Conservation (phyloP, 2,797 vertebrate genomes). For the Bryconaethiops microstoma region DNA sequence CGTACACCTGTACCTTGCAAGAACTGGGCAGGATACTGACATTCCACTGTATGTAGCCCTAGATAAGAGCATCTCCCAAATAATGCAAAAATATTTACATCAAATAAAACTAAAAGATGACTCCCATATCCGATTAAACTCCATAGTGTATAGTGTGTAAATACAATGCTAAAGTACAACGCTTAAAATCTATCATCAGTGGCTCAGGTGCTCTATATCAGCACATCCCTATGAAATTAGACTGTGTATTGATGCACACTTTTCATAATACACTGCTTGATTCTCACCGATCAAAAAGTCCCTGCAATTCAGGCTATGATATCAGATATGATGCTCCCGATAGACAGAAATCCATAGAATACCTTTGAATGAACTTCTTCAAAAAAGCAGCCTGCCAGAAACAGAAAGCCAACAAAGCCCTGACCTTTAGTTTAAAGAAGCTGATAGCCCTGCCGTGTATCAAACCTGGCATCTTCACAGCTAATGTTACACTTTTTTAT, state of each 20-base stretch:
- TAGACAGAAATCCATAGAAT: neutral
- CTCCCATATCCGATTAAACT: neutral
- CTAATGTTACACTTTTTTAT: neutral
- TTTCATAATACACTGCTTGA: too few relatives aligned
- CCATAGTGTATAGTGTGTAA: neutral
- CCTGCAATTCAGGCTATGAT: neutral
- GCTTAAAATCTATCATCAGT: too few relatives aligned
- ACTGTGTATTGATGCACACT: too few relatives aligned
- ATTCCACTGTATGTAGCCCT: too few relatives aligned
- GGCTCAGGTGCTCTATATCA: too few relatives aligned
- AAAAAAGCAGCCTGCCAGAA: neutral
- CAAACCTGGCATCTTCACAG: conserved; percentile 1
- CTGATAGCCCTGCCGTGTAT: neutral
- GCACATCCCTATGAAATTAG: too few relatives aligned
- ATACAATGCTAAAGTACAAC: too few relatives aligned
- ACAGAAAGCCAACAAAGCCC: neutral
- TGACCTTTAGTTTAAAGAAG: conserved; percentile 9
- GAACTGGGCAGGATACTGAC: too few relatives aligned
- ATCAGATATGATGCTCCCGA: neutral
- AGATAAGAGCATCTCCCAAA: too few relatives aligned
- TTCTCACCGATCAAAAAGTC: neutral
- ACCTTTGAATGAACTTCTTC: neutral
- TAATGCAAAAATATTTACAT: too few relatives aligned
- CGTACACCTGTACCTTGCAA: too few relatives aligned
- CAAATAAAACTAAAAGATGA: too few relatives aligned